These are phyloP conservation scores for Atopsyche davidsoni DNA, from an alignment of 1,140 invertebrate genomes.

Conservation along the genomic window DNA sequence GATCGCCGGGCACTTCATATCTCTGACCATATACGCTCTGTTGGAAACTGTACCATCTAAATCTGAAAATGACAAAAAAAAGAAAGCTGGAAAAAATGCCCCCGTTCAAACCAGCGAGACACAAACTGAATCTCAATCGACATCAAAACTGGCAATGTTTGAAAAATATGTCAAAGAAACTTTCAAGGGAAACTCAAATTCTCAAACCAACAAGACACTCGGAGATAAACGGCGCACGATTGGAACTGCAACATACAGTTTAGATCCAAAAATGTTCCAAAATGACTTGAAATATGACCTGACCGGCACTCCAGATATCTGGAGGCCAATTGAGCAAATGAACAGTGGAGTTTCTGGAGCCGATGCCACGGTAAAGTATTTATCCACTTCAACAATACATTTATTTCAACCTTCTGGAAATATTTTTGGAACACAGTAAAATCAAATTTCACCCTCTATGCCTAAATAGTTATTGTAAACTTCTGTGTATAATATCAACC, in stretches of 20 bases:
- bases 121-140: conserved; percentile 32
- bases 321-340: conserved; percentile 66
- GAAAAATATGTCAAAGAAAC: conserved; percentile 17
- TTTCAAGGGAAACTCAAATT: conserved; percentile 14
- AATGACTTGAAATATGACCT: conserved; percentile 55
- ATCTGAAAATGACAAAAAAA: conserved; percentile 35
- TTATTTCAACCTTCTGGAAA: too few species aligned
- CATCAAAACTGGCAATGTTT: conserved; percentile 17
- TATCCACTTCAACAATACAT: too few species aligned
- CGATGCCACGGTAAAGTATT: conserved; percentile 49
- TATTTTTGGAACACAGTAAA: too few species aligned
- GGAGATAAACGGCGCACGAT: conserved; percentile 56
- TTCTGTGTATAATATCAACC: too few species aligned
- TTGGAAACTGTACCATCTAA: conserved; percentile 50
- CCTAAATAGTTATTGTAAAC: too few species aligned
- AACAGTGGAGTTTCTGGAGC: conserved; percentile 55
- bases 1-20: conserved; percentile 63
- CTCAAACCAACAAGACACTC: conserved; percentile 17
- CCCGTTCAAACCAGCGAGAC: conserved; percentile 2
- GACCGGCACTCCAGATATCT: conserved; percentile 67
- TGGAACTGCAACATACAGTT: conserved; percentile 64
- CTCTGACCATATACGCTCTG: conserved; percentile 66
- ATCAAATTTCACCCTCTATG: too few species aligned
- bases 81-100: conserved; percentile 33
- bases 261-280: conserved; percentile 62